A percentile compares a stretch with the other conserved stretches of the same genome.
Conservation (phyloP, 2,888 invertebrate genomes). For the Idaea dimidiata region DNA sequence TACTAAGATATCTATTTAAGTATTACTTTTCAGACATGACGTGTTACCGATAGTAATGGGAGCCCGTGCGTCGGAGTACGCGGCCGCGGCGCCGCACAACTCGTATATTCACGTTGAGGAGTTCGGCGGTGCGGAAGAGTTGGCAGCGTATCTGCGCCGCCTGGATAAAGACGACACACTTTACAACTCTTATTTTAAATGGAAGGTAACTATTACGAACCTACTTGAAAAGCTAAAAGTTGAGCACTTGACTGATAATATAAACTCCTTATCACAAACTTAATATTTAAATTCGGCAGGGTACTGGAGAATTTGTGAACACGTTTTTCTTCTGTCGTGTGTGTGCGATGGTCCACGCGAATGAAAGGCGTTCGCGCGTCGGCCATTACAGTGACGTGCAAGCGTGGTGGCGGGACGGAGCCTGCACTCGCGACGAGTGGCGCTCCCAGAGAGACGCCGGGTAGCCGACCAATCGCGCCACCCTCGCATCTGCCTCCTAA, state of each 20-base stretch:
- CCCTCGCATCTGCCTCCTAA: constrained; percentile 1
- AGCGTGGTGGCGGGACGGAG: constrained; percentile 91
- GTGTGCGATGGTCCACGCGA: constrained; percentile 91
- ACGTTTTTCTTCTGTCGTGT: constrained; percentile 96
- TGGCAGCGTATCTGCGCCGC: constrained; percentile 92
- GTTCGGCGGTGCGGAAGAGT: constrained; percentile 91
- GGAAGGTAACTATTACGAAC: constrained; percentile 82
- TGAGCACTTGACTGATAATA: background rate
- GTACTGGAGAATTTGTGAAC: constrained; percentile 97
- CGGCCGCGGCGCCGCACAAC: constrained; percentile 91
- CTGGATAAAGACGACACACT: constrained; percentile 93
- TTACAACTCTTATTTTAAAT: constrained; percentile 96
- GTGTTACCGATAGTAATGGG: constrained; percentile 98
- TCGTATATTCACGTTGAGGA: constrained; percentile 98
- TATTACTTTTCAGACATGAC: constrained; percentile 71
- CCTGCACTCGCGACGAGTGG: constrained; percentile 84
- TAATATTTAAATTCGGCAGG: constrained; percentile 63
- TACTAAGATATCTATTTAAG: too few species aligned
- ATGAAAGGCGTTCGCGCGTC: constrained; percentile 61
- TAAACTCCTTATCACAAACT: background rate
- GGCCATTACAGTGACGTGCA: constrained; percentile 90
- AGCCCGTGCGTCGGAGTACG: constrained; percentile 94
- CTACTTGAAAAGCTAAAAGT: background rate
- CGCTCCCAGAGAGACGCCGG: constrained; percentile 46
- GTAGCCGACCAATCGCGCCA: constrained; percentile 17